Evolutionary conservation across 2,797 vertebrate genomes (phyloP).

Genomic region (Chrosomus eos): DNA sequence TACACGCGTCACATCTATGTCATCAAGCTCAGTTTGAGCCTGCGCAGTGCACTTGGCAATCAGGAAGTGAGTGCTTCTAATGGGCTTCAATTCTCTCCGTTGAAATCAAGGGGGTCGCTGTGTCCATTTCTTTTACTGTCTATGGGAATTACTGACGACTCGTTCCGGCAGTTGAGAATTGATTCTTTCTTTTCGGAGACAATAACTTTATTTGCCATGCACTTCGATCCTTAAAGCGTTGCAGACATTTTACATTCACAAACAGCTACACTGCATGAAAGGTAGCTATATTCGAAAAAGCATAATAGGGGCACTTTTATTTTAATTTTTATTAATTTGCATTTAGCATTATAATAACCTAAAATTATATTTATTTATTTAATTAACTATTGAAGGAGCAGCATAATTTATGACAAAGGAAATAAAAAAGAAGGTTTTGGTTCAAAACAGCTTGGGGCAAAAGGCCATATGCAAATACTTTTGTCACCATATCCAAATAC

Average conservation of each 20-base stretch:
- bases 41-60: too few relatives aligned
- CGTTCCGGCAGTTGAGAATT: not conserved
- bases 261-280: not conserved
- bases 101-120: too few relatives aligned
- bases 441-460: not conserved
- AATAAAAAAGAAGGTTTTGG: not conserved
- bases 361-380: not conserved
- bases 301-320: not conserved
- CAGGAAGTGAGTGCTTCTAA: too few relatives aligned
- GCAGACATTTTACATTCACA: not conserved
- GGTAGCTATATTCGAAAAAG: not conserved
- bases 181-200: not conserved
- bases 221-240: not conserved
- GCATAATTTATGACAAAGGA: not conserved
- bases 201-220: not conserved
- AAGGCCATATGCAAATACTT: not conserved
- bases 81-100: too few relatives aligned
- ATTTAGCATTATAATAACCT: not conserved
- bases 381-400: not conserved
- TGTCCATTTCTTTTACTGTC: too few relatives aligned
- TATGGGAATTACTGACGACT: not conserved
- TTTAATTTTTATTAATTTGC: not conserved
- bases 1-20: too few relatives aligned
- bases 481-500: not conserved
- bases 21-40: too few relatives aligned